These are phyloP conservation scores for Dicrostonyx torquatus DNA, from an alignment of 2,797 vertebrate species.

Conservation along the genomic window DNA sequence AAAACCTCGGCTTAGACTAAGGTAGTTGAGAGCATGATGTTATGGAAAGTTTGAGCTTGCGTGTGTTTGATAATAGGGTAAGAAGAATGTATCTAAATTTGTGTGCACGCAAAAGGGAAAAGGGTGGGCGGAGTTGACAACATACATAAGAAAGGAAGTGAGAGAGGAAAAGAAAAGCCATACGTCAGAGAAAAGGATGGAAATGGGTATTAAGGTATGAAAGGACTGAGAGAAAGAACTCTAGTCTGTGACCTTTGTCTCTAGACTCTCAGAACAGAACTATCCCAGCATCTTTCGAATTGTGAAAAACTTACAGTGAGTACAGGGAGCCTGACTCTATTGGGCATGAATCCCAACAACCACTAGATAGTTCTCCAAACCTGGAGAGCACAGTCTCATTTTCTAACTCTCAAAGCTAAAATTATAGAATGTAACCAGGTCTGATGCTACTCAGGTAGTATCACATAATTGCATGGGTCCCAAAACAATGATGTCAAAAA, in stretches of 20 bases:
- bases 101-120: background rate
- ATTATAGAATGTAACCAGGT: background rate
- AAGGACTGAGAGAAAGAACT: background rate
- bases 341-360: background rate
- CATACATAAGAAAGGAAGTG: background rate
- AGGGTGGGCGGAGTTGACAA: background rate
- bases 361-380: background rate
- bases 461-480: background rate
- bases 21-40: background rate
- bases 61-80: background rate
- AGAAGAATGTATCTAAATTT: constrained; percentile 5
- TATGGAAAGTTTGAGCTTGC: background rate
- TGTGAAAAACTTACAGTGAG: background rate
- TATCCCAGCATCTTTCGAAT: background rate
- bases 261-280: background rate
- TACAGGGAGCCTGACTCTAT: background rate
- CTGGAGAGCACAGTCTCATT: background rate
- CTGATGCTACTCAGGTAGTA: background rate
- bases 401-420: background rate
- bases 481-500: background rate
- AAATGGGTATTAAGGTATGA: background rate
- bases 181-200: background rate
- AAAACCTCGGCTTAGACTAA: background rate
- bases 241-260: background rate
- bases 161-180: background rate